A percentile compares a stretch with the other conserved stretches of the same genome.
Evolutionary conservation across 2,888 invertebrate species (phyloP).

Genomic region (Kuschelorhynchus macadamiae): DNA sequence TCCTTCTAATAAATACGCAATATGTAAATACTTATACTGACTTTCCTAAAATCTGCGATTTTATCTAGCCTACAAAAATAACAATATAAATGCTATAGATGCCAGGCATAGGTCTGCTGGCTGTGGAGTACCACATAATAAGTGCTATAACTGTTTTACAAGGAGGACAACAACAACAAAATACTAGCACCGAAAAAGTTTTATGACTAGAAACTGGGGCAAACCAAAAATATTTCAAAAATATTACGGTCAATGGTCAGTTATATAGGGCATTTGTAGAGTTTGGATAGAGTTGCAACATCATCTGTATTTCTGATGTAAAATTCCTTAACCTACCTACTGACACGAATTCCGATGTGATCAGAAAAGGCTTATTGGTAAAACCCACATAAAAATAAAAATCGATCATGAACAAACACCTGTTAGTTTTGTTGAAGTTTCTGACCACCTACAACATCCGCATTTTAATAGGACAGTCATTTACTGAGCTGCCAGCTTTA

Average conservation of each 20-base stretch:
- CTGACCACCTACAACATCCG: conserved; percentile 30
- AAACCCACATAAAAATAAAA: not conserved
- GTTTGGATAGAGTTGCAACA: conserved; percentile 15
- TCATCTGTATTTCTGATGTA: too few species aligned
- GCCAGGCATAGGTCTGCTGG: too few species aligned
- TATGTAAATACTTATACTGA: conserved; percentile 29
- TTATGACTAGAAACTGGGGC: not conserved
- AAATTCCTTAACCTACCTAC: not conserved
- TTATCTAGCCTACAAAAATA: too few species aligned
- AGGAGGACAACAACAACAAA: not conserved
- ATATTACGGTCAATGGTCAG: not conserved
- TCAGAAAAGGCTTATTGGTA: conserved; percentile 12
- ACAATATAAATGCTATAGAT: too few species aligned
- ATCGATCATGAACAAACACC: conserved; percentile 34
- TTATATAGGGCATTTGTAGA: conserved; percentile 11
- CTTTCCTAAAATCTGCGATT: conserved; percentile 32
- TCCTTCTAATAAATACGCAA: conserved; percentile 31
- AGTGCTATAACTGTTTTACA: not conserved
- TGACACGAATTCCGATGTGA: conserved; percentile 6
- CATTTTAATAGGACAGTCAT: conserved; percentile 43
- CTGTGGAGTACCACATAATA: not conserved
- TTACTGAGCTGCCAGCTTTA: conserved; percentile 43
- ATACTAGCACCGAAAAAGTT: not conserved
- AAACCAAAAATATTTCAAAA: not conserved
- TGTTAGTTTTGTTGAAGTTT: conserved; percentile 28